Evolutionary conservation across 1,140 invertebrate genomes (phyloP), one percentile per base, ranked within the genome.

Genomic region (Ganaspis sp.): DNA sequence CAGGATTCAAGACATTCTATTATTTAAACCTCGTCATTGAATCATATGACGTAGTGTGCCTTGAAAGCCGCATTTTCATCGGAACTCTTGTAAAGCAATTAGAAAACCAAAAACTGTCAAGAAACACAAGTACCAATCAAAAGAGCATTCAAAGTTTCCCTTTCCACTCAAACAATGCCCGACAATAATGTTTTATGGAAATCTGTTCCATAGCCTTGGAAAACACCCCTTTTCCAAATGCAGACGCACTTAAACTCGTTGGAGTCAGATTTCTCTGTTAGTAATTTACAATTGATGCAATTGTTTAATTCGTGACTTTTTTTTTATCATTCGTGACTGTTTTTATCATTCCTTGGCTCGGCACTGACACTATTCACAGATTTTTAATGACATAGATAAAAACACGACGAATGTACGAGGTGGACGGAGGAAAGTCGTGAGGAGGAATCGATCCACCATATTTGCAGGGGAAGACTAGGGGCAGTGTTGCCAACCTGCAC

Each of bases 371-470:
- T 58, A 26, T 58, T 58, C 4, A 3, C 8, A 4, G 9, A 23
- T 23, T 15, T 58, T 58, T 58, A 23, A 12, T 12, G 21, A 26
- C 21, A 0, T 29, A 15, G 23, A 34, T n/a, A 64, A 64, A 29
- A 29, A 64, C 58, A 29, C 58, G 58, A 34, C 26, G 23, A 29
- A 34, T 64, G 23, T n/a, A 3, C 58, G 54, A 64, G 19, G 54
- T 64, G 58, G 58, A 64, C 58, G 58, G 58, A 64, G 58, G 15
- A 29, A 64, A 64, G 23, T 64, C 26, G 58, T 15, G 58, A 64
- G 58, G 58, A 64, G 54, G 54, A 29, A 64, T 64, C 58, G 58
- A 64, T 64, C 58, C 58, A 64, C 58, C 58, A 64, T 29, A 26
- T 29, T 64, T 64, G 58, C 23, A 64, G n/a, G 58, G 58, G 26